Conservation (phyloP, 2,888 invertebrate genomes). For the Antitype chi region DNA sequence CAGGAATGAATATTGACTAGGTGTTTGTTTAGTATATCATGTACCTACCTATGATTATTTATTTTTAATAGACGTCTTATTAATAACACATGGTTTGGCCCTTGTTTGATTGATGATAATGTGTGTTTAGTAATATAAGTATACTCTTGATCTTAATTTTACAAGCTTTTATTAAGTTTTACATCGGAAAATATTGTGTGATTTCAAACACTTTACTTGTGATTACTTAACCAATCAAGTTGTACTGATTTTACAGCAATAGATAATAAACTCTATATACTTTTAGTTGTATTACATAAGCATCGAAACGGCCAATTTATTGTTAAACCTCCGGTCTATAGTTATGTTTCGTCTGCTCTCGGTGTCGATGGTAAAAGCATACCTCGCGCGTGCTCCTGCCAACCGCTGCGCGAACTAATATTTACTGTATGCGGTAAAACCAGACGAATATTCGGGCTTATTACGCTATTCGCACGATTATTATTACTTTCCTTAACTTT, state of each 20-base stretch:
- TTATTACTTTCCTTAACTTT: too few relatives aligned
- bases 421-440: not conserved
- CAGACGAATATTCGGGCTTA: too few relatives aligned
- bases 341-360: not conserved
- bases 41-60: not conserved
- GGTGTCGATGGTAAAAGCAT: not conserved
- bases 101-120: not conserved
- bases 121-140: not conserved
- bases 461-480: too few relatives aligned
- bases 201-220: not conserved
- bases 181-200: not conserved
- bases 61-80: not conserved
- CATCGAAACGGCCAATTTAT: not conserved
- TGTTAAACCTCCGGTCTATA: not conserved
- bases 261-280: not conserved
- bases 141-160: not conserved
- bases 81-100: not conserved
- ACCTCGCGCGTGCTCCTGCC: not conserved
- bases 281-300: not conserved
- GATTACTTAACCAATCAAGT: not conserved
- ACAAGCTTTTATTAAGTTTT: not conserved
- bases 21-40: not conserved
- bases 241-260: too few relatives aligned
- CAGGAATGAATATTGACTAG: conserved; percentile 7
- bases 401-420: conserved; percentile 5